A percentile compares a stretch with the other conserved stretches of the same genome.
Evolutionary conservation across 2,888 invertebrate species (phyloP).

Genomic region (Carcina quercana): DNA sequence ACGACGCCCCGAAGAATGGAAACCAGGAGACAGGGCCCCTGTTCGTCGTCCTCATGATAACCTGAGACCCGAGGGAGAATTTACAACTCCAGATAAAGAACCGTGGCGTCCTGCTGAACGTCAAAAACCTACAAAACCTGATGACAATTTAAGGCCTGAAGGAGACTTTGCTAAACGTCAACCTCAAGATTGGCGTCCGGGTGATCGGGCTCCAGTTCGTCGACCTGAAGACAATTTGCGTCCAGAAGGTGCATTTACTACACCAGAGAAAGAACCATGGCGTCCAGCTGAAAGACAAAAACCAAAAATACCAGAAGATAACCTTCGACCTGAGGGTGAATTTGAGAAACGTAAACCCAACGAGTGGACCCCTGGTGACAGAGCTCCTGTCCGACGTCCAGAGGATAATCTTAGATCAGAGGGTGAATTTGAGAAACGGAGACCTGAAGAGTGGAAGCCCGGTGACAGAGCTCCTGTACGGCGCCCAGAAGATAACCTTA

Average conservation of each 20-base stretch:
- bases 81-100: slow-evolving; percentile 42
- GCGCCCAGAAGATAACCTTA: slow-evolving; percentile 69
- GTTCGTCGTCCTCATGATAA: slow-evolving; percentile 60
- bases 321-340: slow-evolving; percentile 53
- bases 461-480: slow-evolving; percentile 63
- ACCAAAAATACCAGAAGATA: slow-evolving; percentile 63
- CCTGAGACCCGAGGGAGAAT: slow-evolving; percentile 63
- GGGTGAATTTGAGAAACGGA: slow-evolving; percentile 54
- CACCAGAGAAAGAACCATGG: slow-evolving; percentile 45
- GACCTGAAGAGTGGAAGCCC: slow-evolving; percentile 54
- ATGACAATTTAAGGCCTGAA: slow-evolving; percentile 67
- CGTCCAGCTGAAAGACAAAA: slow-evolving; percentile 66
- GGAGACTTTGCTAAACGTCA: slow-evolving; percentile 55
- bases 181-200: slow-evolving; percentile 58
- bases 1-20: slow-evolving; percentile 42
- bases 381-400: slow-evolving; percentile 38
- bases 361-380: slow-evolving; percentile 44
- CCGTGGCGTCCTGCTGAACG: slow-evolving; percentile 63
- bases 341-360: slow-evolving; percentile 41
- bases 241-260: slow-evolving; percentile 73
- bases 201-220: slow-evolving; percentile 61
- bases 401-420: slow-evolving; percentile 66
- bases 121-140: slow-evolving; percentile 49
- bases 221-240: slow-evolving; percentile 75
- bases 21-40: slow-evolving; percentile 44